These are phyloP conservation scores for Drosophila santomea DNA, from an alignment of 1,140 invertebrate genomes.

Conservation along the genomic window DNA sequence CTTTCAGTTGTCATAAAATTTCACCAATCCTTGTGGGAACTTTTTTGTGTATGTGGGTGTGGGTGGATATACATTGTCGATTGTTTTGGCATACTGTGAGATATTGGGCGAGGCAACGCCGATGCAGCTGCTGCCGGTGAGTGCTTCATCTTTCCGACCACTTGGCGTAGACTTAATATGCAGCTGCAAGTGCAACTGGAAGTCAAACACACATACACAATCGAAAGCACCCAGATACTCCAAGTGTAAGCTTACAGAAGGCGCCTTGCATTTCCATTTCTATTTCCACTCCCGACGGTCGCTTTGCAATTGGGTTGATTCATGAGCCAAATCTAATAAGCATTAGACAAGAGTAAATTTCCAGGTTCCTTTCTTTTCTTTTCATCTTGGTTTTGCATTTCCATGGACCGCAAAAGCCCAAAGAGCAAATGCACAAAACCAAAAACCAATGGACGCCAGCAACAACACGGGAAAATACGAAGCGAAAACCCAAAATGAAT, in stretches of 20 bases:
- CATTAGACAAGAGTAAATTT: conserved; percentile 61
- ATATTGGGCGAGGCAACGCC: conserved; percentile 29
- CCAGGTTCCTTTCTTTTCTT: neutral
- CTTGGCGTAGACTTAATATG: conserved; percentile 52
- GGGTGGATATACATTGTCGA: conserved; percentile 21
- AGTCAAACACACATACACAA: conserved; percentile 15
- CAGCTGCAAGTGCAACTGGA: conserved; percentile 34
- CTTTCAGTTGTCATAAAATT: neutral
- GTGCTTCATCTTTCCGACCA: conserved; percentile 24
- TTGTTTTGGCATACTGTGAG: conserved; percentile 60
- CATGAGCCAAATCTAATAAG: conserved; percentile 80
- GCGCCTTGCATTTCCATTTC: conserved; percentile 27
- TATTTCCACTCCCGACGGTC: conserved; percentile 32
- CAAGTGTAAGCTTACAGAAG: conserved; percentile 12
- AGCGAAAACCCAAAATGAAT: conserved; percentile 36
- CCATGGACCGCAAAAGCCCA: conserved; percentile 57
- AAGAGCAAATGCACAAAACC: conserved; percentile 60
- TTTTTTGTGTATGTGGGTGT: conserved; percentile 10
- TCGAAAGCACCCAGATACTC: neutral
- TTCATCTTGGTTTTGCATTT: conserved; percentile 4
- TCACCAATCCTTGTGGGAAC: neutral
- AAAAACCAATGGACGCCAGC: conserved; percentile 49
- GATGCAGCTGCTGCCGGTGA: conserved; percentile 27
- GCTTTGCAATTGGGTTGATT: conserved; percentile 65
- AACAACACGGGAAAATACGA: conserved; percentile 28